These are phyloP conservation scores for Ctenosaura bakeri DNA, from an alignment of 2,797 vertebrate genomes.

Conservation along the genomic window DNA sequence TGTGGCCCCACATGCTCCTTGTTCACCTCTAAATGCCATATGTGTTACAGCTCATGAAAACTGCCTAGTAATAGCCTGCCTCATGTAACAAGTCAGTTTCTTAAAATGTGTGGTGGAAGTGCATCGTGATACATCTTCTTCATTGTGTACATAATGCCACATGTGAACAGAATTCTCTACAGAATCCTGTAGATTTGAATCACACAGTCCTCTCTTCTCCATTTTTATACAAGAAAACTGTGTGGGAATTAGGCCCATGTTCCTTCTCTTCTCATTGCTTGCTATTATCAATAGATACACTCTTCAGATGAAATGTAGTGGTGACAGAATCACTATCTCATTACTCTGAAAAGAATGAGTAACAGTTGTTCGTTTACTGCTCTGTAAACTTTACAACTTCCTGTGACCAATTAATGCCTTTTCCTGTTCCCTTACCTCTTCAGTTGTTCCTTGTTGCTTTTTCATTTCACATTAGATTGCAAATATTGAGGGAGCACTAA, in stretches of 20 bases:
- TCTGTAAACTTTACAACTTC: not conserved
- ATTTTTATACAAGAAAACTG: not conserved
- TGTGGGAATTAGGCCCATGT: not conserved
- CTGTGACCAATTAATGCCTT: not conserved
- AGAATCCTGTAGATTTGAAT: not conserved
- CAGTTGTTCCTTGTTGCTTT: not conserved
- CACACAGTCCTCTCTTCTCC: not conserved
- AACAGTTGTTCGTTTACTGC: not conserved
- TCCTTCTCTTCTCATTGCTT: not conserved
- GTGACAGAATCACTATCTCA: not conserved
- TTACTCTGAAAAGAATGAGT: not conserved
- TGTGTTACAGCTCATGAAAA: not conserved
- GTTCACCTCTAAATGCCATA: too few relatives aligned
- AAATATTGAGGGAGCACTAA: not conserved
- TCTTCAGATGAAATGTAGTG: not conserved
- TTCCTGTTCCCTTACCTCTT: too few relatives aligned
- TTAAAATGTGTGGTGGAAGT: not conserved
- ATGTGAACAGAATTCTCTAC: not conserved
- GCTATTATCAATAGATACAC: not conserved
- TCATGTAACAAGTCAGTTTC: not conserved
- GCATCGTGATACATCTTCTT: not conserved
- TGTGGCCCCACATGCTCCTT: too few relatives aligned
- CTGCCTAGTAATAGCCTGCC: not conserved
- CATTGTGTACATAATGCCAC: not conserved
- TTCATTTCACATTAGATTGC: not conserved